A percentile compares a stretch with the other conserved stretches of the same genome.
Conservation (phyloP, 2,888 invertebrate species). For the Hedya salicella region DNA sequence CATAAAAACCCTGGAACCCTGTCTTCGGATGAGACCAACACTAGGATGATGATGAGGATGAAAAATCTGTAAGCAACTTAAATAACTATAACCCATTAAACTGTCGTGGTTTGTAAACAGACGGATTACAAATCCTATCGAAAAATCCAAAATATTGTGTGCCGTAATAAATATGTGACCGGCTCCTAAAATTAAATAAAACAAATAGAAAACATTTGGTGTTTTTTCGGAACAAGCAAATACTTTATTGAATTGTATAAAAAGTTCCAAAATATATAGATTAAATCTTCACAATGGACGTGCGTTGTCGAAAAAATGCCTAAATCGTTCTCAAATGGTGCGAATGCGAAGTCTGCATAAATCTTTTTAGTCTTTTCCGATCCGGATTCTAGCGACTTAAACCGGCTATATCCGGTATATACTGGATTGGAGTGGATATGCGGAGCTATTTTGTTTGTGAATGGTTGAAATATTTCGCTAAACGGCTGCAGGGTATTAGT, state of each 20-base stretch:
- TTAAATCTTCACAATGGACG: conserved; percentile 1
- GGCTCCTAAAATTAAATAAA: too few relatives aligned
- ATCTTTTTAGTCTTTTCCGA: conserved; percentile 42
- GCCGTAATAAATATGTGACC: too few relatives aligned
- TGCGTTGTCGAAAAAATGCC: conserved; percentile 15
- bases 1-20: too few relatives aligned
- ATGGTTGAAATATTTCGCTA: background rate
- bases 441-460: background rate
- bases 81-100: too few relatives aligned
- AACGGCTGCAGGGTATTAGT: background rate
- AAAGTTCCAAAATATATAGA: background rate
- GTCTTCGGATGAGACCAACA: too few relatives aligned
- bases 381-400: conserved; percentile 38
- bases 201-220: too few relatives aligned
- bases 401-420: conserved; percentile 39
- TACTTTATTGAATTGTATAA: background rate
- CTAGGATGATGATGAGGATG: too few relatives aligned
- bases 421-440: conserved; percentile 20
- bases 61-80: too few relatives aligned
- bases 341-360: conserved; percentile 30
- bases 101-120: too few relatives aligned
- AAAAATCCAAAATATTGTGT: too few relatives aligned
- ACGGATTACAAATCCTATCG: too few relatives aligned
- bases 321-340: conserved; percentile 29
- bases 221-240: too few relatives aligned